Conservation (phyloP, 2,888 invertebrate genomes). For the Eupeodes latifasciatus region DNA sequence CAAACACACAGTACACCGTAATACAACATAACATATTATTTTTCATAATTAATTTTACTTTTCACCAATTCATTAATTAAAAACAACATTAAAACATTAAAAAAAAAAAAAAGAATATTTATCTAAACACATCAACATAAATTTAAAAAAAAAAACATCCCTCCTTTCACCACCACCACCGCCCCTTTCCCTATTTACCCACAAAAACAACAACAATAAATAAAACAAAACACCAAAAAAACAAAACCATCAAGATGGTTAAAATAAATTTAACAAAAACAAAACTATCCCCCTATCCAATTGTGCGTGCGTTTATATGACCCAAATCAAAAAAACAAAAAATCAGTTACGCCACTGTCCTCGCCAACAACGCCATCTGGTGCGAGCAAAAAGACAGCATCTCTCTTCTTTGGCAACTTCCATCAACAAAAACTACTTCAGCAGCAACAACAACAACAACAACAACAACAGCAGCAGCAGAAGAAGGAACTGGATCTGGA, state of each 20-base stretch:
- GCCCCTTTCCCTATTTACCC: conserved; percentile 65
- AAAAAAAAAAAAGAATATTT: neutral
- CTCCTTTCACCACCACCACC: conserved; percentile 37
- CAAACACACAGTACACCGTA: conserved; percentile 8
- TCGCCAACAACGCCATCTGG: conserved; percentile 83
- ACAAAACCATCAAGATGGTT: conserved; percentile 77
- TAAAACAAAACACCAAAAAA: conserved; percentile 77
- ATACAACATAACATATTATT: conserved; percentile 43
- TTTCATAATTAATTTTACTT: conserved; percentile 24
- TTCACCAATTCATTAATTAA: conserved; percentile 18
- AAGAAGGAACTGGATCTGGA: conserved; percentile 63
- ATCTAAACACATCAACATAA: conserved; percentile 58
- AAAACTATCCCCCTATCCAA: conserved; percentile 80
- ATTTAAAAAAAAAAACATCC: neutral
- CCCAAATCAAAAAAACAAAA: conserved; percentile 67
- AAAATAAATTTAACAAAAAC: conserved; percentile 81
- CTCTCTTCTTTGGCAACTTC: conserved; percentile 83
- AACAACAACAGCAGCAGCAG: conserved; percentile 77
- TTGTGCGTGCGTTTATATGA: conserved; percentile 71
- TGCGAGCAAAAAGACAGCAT: conserved; percentile 82
- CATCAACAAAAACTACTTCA: conserved; percentile 78
- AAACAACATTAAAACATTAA: too few relatives aligned
- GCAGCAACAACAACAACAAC: too few relatives aligned
- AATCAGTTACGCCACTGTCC: conserved; percentile 82
- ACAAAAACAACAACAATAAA: conserved; percentile 77